Percentiles rank a stretch among this genome's conserved stretches.
phyloP scores from a whole-genome alignment of 1,140 invertebrate species.

The Drosophila lacertosa region DNA sequence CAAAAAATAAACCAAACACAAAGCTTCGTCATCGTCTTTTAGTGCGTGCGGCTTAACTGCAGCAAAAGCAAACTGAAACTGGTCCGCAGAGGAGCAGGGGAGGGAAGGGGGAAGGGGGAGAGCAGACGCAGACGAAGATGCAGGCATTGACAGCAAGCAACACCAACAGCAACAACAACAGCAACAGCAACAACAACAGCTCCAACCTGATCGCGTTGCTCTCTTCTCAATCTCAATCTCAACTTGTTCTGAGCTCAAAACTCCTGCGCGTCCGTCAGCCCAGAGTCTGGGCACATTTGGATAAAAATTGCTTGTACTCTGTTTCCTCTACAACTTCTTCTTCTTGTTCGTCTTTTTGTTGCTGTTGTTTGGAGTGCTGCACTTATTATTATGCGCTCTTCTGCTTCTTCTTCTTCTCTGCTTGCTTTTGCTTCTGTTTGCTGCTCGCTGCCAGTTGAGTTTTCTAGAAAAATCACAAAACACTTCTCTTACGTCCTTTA shows the following conservation, averaged over 20 bases:
- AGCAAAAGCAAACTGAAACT: slow-evolving; percentile 65
- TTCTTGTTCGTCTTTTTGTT: slow-evolving; percentile 14
- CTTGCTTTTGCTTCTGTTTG: slow-evolving; percentile 53
- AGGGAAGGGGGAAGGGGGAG: slow-evolving; percentile 11
- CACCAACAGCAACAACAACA: slow-evolving; percentile 10
- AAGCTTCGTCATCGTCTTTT: slow-evolving; percentile 64
- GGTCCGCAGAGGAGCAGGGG: slow-evolving; percentile 42
- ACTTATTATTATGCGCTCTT: slow-evolving; percentile 71
- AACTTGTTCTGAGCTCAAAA: slow-evolving; percentile 1
- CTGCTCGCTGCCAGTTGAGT: slow-evolving; percentile 26
- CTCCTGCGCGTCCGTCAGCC: slow-evolving; percentile 13
- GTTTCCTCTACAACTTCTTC: neutral
- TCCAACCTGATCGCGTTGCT: slow-evolving; percentile 35
- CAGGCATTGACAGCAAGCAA: slow-evolving; percentile 57
- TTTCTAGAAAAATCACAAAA: slow-evolving; percentile 67
- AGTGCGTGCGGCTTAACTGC: slow-evolving; percentile 75
- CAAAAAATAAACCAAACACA: slow-evolving; percentile 71
- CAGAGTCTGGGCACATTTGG: slow-evolving; percentile 63
- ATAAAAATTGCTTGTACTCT: slow-evolving; percentile 59
- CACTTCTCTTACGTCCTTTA: slow-evolving; percentile 74
- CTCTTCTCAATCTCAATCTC: neutral
- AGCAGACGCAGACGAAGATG: slow-evolving; percentile 38
- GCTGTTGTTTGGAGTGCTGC: slow-evolving; percentile 40
- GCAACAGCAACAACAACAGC: slow-evolving; percentile 17
- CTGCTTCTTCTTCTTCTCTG: too few species aligned